Base-by-base conservation (phyloP, 2,113 vertebrate genomes). In the Microtus pennsylvanicus region DNA sequence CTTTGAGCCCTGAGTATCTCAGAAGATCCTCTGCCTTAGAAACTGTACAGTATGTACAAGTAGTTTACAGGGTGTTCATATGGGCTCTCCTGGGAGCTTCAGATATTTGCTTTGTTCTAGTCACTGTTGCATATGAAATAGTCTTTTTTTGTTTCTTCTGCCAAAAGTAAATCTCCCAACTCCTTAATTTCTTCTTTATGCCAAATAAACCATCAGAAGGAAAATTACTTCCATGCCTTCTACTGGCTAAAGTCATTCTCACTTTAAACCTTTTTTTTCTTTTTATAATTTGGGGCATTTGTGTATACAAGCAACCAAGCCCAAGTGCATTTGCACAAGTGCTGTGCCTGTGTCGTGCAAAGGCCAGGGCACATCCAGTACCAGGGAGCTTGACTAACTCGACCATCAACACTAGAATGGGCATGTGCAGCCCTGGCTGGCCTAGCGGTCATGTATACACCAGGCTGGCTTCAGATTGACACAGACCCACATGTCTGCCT, bases 21-120 rank as follows among this genome's bases (percentile, higher is more conserved):
- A 94, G 74, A 93, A 96, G 96, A 96, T 63, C 90, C 88, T 89
- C 89, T 90, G 67, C 72, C 89, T 95, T 95, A 90, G 78, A 97
- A 95, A 90, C 76, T 92, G 13, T 94, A 78, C 50, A 81, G 0
- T 75, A 22, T 90, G 28, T 90, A 90, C 72, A 78, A 5, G 72
- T 89, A 52, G 69, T 28, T 93, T 90, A 38, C 52, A 87, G 81
- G 30, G 88, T 17, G 42, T 70, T 90, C 45, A 87, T 87, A 33
- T 86, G 61, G 70, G 80, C 35, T 69, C n/a, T 96, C 83, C 72
- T 90, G 93, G 76, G 96, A 92, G 33, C 42, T 63, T 94, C 67
- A 85, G 94, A 52, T 94, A 86, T 91, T 91, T 92, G 76, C 81
- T 96, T 97, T 95, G 55, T 94, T 96, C 72, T 85, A 67, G 80